Percentiles rank a stretch among this genome's conserved stretches.
Conservation (phyloP, 2,113 vertebrate genomes). For the Hystrix cristata region DNA sequence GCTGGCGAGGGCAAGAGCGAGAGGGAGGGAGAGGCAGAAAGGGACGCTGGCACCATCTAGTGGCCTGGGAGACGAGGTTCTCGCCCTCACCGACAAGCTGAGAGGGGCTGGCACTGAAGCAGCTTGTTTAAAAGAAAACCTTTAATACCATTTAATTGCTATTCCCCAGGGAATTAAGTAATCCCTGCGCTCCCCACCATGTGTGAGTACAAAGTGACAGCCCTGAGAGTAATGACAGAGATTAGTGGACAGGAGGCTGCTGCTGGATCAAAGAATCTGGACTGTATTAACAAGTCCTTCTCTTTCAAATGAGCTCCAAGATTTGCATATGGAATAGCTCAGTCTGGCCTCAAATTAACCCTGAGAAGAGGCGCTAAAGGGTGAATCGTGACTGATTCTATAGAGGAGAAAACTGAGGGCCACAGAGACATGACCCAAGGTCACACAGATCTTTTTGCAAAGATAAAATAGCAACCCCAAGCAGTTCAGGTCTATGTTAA, state of each 20-base stretch:
- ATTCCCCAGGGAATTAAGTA: neutral
- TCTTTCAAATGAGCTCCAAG: neutral
- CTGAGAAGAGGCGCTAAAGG: neutral
- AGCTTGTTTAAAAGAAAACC: slow-evolving; percentile 37
- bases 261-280: slow-evolving; percentile 28
- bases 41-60: slow-evolving; percentile 67
- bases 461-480: neutral
- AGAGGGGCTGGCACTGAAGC: neutral
- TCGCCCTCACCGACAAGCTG: neutral
- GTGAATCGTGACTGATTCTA: neutral
- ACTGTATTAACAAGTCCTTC: slow-evolving; percentile 8
- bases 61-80: neutral
- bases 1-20: neutral
- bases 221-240: slow-evolving; percentile 46
- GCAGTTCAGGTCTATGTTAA: too few relatives aligned
- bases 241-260: slow-evolving; percentile 47
- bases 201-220: slow-evolving; percentile 33
- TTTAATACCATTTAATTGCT: neutral
- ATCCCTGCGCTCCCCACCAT: neutral
- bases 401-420: neutral
- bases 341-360: neutral
- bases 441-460: neutral
- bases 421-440: neutral
- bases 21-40: slow-evolving; percentile 37
- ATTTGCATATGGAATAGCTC: neutral